A percentile compares a stretch with the other conserved stretches of the same genome.
These are phyloP conservation scores for Arvicanthis niloticus DNA, from an alignment of 2,113 vertebrate species.

Conservation along the genomic window DNA sequence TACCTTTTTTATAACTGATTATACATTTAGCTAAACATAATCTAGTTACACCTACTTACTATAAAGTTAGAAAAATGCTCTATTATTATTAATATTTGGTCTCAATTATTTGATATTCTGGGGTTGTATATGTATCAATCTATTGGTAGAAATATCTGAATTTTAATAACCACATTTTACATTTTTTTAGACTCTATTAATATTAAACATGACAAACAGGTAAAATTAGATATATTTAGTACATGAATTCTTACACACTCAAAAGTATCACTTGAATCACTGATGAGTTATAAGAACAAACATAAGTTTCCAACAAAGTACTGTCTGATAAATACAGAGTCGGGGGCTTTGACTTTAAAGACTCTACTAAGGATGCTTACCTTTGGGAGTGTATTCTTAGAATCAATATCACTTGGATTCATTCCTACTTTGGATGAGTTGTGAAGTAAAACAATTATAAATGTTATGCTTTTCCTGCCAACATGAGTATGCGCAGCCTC, in stretches of 20 bases:
- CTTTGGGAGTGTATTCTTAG: slow-evolving; percentile 43
- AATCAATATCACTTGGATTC: background rate
- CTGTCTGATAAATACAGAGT: background rate
- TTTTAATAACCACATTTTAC: background rate
- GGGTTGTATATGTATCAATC: background rate
- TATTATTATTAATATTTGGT: background rate
- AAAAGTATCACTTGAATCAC: background rate
- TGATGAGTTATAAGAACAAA: background rate
- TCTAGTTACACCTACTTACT: background rate
- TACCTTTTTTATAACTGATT: background rate
- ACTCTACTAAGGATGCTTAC: background rate
- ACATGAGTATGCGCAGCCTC: background rate
- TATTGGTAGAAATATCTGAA: background rate
- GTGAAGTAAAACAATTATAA: slow-evolving; percentile 67
- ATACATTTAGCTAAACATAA: background rate
- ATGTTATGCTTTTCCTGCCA: slow-evolving; percentile 65
- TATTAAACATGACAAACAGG: background rate
- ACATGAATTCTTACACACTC: background rate
- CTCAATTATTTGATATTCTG: background rate
- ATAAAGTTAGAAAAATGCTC: background rate
- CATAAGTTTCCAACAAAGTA: background rate
- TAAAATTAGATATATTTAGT: background rate
- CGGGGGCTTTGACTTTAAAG: background rate
- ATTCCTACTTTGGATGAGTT: background rate
- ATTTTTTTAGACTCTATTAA: background rate